Evolutionary conservation across 2,797 vertebrate species (phyloP).

Genomic region (Sparidentex hasta): DNA sequence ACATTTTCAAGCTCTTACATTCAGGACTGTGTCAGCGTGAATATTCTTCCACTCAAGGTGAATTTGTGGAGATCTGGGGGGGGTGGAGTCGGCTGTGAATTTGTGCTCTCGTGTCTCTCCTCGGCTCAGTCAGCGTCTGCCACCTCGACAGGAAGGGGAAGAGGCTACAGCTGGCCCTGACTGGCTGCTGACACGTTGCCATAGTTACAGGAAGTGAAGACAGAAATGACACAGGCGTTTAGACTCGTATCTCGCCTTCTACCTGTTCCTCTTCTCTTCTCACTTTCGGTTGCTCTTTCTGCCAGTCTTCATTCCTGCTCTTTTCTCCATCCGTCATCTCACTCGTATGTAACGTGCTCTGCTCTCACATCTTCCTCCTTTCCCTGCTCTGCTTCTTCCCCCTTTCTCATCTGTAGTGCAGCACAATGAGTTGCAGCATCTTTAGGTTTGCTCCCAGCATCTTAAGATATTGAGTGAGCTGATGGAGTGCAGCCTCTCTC

Average conservation of each 20-base stretch:
- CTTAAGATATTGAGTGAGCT: conserved; percentile 63
- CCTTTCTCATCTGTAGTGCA: conserved; percentile 58
- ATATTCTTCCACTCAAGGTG: conserved; percentile 28
- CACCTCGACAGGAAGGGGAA: conserved; percentile 86
- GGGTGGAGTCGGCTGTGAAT: conserved; percentile 29
- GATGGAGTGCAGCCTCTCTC: conserved; percentile 51
- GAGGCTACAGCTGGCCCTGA: conserved; percentile 84
- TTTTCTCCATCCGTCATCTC: conserved; percentile 45
- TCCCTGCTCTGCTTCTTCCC: background rate
- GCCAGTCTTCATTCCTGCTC: conserved; percentile 53
- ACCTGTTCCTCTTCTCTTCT: conserved; percentile 71
- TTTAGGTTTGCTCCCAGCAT: conserved; percentile 69
- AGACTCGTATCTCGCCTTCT: conserved; percentile 68
- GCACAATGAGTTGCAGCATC: conserved; percentile 68
- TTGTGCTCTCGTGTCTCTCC: conserved; percentile 59
- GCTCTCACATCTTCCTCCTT: conserved; percentile 7
- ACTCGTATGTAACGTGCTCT: conserved; percentile 35
- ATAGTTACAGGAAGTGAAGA: conserved; percentile 88
- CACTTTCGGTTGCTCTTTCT: conserved; percentile 65
- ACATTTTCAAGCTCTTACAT: conserved; percentile 33
- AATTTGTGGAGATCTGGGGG: conserved; percentile 39
- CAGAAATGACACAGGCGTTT: conserved; percentile 81
- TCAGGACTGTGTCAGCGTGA: conserved; percentile 2
- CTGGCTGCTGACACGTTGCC: conserved; percentile 86
- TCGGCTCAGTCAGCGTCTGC: conserved; percentile 74